phyloP scores from a whole-genome alignment of 2,113 vertebrate species.

The Boleophthalmus pectinirostris region DNA sequence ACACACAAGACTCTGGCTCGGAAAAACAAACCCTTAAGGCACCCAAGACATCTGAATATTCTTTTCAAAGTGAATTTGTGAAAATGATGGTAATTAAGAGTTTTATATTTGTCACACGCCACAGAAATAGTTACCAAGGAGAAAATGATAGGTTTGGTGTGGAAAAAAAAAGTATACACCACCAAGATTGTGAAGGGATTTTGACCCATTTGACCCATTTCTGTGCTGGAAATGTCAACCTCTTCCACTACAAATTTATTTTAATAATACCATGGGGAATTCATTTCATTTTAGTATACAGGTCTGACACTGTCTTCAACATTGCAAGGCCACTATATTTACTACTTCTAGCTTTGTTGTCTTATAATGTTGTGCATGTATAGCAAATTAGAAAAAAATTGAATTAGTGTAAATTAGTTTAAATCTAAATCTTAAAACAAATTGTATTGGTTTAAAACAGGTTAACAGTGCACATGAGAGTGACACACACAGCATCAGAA shows the following conservation, averaged over 20 bases:
- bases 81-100: not conserved
- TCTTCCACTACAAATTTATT: not conserved
- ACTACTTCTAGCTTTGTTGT: not conserved
- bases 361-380: not conserved
- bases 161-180: too few species aligned
- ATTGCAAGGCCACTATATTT: not conserved
- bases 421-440: too few species aligned
- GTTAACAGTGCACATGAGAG: conserved; percentile 32
- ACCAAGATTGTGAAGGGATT: not conserved
- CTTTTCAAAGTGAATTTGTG: not conserved
- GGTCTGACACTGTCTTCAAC: too few species aligned
- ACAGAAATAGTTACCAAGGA: not conserved
- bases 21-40: conserved; percentile 29
- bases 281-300: not conserved
- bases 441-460: too few species aligned
- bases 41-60: not conserved
- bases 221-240: not conserved
- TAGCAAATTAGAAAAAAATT: too few species aligned
- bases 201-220: not conserved
- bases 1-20: conserved; percentile 20
- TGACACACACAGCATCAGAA: not conserved
- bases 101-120: not conserved
- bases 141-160: not conserved
- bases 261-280: too few species aligned
- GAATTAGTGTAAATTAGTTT: too few species aligned